These are phyloP conservation scores for Dorcus hopei DNA, from an alignment of 2,888 invertebrate genomes.

Conservation along the genomic window DNA sequence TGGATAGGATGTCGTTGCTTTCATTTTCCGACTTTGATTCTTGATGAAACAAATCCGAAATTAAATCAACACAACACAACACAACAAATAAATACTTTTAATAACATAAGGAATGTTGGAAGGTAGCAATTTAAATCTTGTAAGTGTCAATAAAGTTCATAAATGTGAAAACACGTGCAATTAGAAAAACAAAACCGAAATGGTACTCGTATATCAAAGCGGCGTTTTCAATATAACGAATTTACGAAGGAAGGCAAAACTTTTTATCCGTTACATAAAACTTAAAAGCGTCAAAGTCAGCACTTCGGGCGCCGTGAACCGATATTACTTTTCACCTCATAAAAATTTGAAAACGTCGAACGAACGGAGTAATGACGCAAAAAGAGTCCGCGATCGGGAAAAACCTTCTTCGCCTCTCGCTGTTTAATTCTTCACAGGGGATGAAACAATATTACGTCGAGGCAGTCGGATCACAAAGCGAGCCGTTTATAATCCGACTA, in stretches of 20 bases:
- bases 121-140: too few relatives aligned
- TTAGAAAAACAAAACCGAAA: neutral
- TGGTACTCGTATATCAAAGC: too few relatives aligned
- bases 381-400: constrained; percentile 13
- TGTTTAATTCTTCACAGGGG: constrained; percentile 21
- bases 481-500: constrained; percentile 24
- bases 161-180: neutral
- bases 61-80: too few relatives aligned
- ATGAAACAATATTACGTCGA: constrained; percentile 19
- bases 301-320: neutral
- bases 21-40: too few relatives aligned
- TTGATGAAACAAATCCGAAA: too few relatives aligned
- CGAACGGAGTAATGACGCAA: constrained; percentile 1
- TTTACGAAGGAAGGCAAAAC: constrained; percentile 17
- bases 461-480: constrained; percentile 23
- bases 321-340: neutral
- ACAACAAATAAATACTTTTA: too few relatives aligned
- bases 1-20: too few relatives aligned
- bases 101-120: too few relatives aligned
- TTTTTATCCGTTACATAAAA: constrained; percentile 1
- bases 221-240: neutral
- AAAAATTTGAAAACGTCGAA: neutral
- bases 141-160: neutral
- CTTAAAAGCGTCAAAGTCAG: neutral
- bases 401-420: constrained; percentile 15